Base-by-base conservation (phyloP, 1,140 invertebrate genomes). In the Euwallacea fornicatus region DNA sequence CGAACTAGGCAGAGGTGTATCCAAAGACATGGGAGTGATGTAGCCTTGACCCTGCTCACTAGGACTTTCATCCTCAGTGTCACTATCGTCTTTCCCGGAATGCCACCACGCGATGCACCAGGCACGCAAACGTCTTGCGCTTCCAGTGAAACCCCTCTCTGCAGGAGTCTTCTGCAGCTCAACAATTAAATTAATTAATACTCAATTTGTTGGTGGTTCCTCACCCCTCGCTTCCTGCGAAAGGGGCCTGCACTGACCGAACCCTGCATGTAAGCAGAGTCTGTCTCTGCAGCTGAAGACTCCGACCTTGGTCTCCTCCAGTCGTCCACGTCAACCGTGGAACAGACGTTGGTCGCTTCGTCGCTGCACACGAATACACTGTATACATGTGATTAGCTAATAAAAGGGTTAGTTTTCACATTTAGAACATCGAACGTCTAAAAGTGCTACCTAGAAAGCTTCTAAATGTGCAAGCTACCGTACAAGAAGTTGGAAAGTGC, bases 31-130 rank as follows among this genome's bases (percentile, higher is more conserved):
- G 7, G 93, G 93, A 43, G 93, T 96, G 60, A 90, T 90, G 80
- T 89, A 91, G 7, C 88, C 89, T 76, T 88, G 87, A 72, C 88
- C 85, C 84, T 92, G 82, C 84, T 89, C 83, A 42, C 86, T 86
- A 2, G 86, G 86, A 41, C 84, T 82, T 50, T 88, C 89, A 69
- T 92, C 88, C 61, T 89, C 88, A 46, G 91, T 92, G 66, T 91
- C 90, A 53, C 90, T 87, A 46, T 93, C 91, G 56, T 93, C 91
- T 42, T 90, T 84, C 0, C 92, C 91, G 16, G 91, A 92, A 78
- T 93, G 91, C 91, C 91, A 93, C 91, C 91, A 93, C 73, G 91
- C 91, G 43, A 93, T 86, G 81, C 91, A 93, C 91, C 91, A 93
- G 73, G 88, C 87, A 73, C 90, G 86, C 50, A 93, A 80, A 55